A percentile compares a stretch with the other conserved stretches of the same genome.
phyloP scores from a whole-genome alignment of 2,113 vertebrate species.

The Amazona guildingii region DNA sequence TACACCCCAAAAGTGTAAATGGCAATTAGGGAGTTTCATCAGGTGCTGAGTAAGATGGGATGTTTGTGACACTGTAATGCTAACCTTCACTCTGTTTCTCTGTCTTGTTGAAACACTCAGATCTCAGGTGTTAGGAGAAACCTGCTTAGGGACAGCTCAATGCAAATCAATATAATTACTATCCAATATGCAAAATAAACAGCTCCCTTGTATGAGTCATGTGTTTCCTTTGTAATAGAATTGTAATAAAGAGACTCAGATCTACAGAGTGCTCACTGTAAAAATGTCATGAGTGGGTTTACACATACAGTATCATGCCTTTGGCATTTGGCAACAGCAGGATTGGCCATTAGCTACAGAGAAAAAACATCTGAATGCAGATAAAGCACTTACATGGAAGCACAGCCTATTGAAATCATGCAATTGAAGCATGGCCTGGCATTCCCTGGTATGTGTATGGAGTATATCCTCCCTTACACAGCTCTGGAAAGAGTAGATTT shows the following conservation, averaged over 20 bases:
- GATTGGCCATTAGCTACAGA: background rate
- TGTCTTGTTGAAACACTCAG: background rate
- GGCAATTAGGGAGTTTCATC: conserved; percentile 53
- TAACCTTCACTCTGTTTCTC: background rate
- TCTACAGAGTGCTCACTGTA: background rate
- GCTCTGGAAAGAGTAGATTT: background rate
- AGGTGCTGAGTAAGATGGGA: conserved; percentile 26
- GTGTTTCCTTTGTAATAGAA: background rate
- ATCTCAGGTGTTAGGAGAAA: background rate
- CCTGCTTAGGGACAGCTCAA: background rate
- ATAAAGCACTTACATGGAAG: background rate
- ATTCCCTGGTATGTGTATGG: background rate
- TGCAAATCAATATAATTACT: background rate
- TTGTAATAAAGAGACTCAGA: background rate
- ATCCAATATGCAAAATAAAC: background rate
- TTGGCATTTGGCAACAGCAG: background rate
- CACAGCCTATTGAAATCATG: background rate
- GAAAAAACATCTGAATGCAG: background rate
- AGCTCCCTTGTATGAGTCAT: fast-evolving
- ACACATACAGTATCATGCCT: background rate
- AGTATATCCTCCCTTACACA: too few relatives aligned
- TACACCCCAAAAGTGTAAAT: conserved; percentile 38
- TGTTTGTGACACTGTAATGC: background rate
- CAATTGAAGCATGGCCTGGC: background rate
- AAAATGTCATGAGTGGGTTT: background rate